Evolutionary conservation across 2,888 invertebrate genomes (phyloP).

Genomic region (Zhengitettix transpicula): DNA sequence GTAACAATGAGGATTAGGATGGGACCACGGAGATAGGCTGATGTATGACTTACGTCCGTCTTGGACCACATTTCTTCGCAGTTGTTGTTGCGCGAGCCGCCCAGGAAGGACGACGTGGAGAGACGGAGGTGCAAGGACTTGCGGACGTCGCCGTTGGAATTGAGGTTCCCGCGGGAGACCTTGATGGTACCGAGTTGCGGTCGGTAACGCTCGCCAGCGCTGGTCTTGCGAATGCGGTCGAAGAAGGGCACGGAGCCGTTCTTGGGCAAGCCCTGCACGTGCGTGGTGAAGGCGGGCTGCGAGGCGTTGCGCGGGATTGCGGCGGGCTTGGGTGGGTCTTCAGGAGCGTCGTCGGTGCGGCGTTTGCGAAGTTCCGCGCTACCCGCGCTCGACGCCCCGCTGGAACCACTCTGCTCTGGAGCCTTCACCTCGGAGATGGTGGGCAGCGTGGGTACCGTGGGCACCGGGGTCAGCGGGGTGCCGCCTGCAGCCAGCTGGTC

Average conservation of each 20-base stretch:
- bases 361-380: conserved; percentile 27
- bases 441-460: conserved; percentile 71
- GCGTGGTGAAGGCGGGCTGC: conserved; percentile 67
- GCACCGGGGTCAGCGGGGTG: conserved; percentile 60
- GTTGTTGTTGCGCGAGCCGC: conserved; percentile 39
- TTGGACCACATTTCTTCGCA: conserved; percentile 23
- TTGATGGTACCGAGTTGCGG: conserved; percentile 69
- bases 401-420: conserved; percentile 40
- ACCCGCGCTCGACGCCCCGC: conserved; percentile 33
- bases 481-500: conserved; percentile 57
- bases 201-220: conserved; percentile 67
- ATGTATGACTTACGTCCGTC: conserved; percentile 17
- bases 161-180: conserved; percentile 59
- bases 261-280: conserved; percentile 51
- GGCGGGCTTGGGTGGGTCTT: conserved; percentile 16
- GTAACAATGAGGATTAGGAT: no score
- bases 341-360: conserved; percentile 18
- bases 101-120: conserved; percentile 38
- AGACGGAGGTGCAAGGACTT: conserved; percentile 36
- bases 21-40: no score
- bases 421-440: conserved; percentile 67
- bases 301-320: conserved; percentile 75
- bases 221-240: conserved; percentile 69
- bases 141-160: conserved; percentile 59
- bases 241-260: conserved; percentile 84